These are phyloP conservation scores for Pogonomyrmex californicus DNA, from an alignment of 1,140 invertebrate genomes.

Conservation along the genomic window DNA sequence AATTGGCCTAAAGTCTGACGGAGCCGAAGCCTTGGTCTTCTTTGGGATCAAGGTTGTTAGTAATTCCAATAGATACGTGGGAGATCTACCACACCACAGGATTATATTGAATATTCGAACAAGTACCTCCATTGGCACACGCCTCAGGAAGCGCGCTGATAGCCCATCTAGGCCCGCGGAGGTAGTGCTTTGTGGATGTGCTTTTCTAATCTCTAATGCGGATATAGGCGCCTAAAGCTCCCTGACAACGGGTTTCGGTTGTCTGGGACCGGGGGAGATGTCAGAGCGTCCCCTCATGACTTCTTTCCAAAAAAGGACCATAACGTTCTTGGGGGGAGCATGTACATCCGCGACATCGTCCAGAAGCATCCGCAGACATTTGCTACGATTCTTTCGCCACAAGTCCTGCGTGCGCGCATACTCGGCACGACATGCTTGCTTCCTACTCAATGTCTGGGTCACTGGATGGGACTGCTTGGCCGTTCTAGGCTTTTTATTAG, in stretches of 20 bases:
- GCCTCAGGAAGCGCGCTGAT: background rate
- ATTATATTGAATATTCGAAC: background rate
- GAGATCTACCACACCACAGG: no score
- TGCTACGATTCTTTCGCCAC: conserved; percentile 56
- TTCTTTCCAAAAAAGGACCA: conserved; percentile 69
- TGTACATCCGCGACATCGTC: background rate
- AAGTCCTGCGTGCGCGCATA: conserved; percentile 57
- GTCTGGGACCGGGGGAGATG: no score
- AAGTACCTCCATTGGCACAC: background rate
- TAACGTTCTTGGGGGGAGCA: conserved; percentile 26
- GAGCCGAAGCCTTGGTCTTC: conserved; percentile 41
- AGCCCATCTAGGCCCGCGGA: background rate
- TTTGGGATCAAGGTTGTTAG: conserved; percentile 67
- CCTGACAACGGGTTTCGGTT: no score
- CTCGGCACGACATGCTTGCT: conserved; percentile 33
- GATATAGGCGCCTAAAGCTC: no score
- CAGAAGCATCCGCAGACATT: conserved; percentile 5
- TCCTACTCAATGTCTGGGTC: no score
- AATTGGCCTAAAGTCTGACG: conserved; percentile 73
- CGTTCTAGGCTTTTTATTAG: no score
- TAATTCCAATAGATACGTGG: no score
- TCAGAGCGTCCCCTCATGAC: conserved; percentile 45
- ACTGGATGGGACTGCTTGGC: no score
- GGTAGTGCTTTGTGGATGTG: background rate
- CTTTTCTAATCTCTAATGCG: no score